A percentile compares a stretch with the other conserved stretches of the same genome.
Conservation (phyloP, 1,140 invertebrate genomes). For the Drosophila malerkotliana region DNA sequence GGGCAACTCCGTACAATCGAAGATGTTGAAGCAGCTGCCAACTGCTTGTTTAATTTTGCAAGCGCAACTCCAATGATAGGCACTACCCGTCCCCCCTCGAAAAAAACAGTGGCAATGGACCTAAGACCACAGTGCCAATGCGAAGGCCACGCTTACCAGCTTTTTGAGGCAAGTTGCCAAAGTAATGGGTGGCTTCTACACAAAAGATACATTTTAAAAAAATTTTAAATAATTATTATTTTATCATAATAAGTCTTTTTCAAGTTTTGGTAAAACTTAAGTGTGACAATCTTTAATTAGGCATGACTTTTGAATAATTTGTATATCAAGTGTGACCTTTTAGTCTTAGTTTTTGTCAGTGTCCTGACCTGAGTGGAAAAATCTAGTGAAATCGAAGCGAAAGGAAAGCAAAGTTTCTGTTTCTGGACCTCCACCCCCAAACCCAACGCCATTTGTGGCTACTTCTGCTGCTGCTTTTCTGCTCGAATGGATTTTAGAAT, state of each 20-base stretch:
- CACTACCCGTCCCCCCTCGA: too few species aligned
- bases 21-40: conserved; percentile 37
- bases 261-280: background rate
- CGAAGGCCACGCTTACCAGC: background rate
- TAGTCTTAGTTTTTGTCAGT: too few species aligned
- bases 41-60: conserved; percentile 15
- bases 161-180: background rate
- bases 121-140: conserved; percentile 3
- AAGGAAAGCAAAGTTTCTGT: conserved; percentile 49
- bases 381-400: conserved; percentile 30
- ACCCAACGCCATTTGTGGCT: conserved; percentile 19
- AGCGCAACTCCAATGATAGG: conserved; percentile 42
- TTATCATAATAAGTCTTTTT: background rate
- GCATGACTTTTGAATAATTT: too few species aligned
- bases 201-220: background rate
- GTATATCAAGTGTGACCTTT: background rate
- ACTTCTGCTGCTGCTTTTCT: conserved; percentile 52
- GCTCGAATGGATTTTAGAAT: conserved; percentile 66
- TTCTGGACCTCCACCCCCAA: background rate
- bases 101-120: background rate
- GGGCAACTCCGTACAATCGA: conserved; percentile 36
- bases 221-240: too few species aligned
- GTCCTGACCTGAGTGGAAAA: too few species aligned
- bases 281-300: too few species aligned
- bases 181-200: background rate